Base-by-base conservation (phyloP, 1,140 invertebrate genomes). In the Plectrocnemia conspersa region DNA sequence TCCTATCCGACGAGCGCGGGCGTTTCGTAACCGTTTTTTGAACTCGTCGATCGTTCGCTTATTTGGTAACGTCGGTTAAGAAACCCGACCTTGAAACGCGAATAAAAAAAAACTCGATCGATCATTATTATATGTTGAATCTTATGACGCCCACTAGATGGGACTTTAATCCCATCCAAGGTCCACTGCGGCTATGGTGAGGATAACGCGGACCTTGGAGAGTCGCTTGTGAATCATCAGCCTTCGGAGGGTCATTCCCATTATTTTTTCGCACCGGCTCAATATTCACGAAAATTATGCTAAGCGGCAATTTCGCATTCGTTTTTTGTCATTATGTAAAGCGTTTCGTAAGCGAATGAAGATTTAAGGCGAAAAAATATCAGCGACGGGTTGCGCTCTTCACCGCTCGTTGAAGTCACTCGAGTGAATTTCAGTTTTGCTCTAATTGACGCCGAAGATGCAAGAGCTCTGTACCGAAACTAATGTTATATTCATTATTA, bases 21-120 rank as follows among this genome's bases (percentile, higher is more conserved):
- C 40, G 23, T 50, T 19, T 50, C 25, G 47, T 50, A 50, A 50
- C 47, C 47, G 47, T 50, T 50, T 50, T 36, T 50, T 50, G 47
- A 50, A 50, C 47, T 50, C 10, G 15, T 9, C 32, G 47, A 50
- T 50, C 47, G 47, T 50, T 50, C 47, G 38, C 47, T 50, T 50
- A 50, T 50, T 50, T 50, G 47, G 47, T 50, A 50, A 50, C 47
- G 18, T 48, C 29, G 46, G 29, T 48, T 50, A 33, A 33, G 45
- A 24, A 36, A 49, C 19, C 4, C 33, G 33, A 50, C 47, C 47
- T 50, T 50, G 47, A 35, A 50, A 24, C 47, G 19, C 19, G 33
- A 44, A 9, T 4, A 29, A n/a, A 47, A 45, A 45, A 45, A 45
- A 45, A 19, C 25, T 23, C n/a, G 27, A 47, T 4, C 45, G 45